Percentiles rank a stretch among this genome's conserved stretches.
These are phyloP conservation scores for Smittia sp. DNA, from an alignment of 2,888 invertebrate genomes.

Conservation along the genomic window DNA sequence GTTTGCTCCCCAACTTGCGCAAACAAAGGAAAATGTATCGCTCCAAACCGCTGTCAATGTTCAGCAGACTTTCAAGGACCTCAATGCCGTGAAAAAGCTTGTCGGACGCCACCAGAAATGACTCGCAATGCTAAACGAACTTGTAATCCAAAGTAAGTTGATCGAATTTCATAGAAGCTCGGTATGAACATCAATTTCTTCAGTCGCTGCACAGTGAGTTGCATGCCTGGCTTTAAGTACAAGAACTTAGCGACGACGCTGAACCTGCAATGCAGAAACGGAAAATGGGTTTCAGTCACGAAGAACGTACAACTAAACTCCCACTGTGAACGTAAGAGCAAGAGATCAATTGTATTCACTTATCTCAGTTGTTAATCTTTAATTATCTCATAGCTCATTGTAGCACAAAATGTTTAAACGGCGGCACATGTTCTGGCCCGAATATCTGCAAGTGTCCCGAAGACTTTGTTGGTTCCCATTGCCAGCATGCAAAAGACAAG, in stretches of 20 bases:
- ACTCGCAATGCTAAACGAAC: conserved; percentile 59
- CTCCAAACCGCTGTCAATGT: conserved; percentile 73
- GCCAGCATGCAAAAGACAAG: conserved; percentile 64
- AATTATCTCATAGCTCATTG: conserved; percentile 73
- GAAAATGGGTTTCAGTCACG: conserved; percentile 67
- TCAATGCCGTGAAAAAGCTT: conserved; percentile 71
- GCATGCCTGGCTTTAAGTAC: conserved; percentile 63
- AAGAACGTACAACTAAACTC: conserved; percentile 64
- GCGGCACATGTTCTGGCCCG: conserved; percentile 73
- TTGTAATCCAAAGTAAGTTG: conserved; percentile 64
- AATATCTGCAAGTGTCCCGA: conserved; percentile 73
- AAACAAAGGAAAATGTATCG: conserved; percentile 77
- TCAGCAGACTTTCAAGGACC: conserved; percentile 68
- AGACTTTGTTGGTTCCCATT: conserved; percentile 68
- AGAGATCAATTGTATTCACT: too few relatives aligned
- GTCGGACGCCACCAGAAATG: conserved; percentile 59
- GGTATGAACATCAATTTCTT: too few relatives aligned
- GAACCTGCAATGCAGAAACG: conserved; percentile 67
- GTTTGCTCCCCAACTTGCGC: conserved; percentile 71
- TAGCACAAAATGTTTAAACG: conserved; percentile 71
- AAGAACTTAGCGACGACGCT: conserved; percentile 68
- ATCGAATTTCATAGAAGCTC: neutral
- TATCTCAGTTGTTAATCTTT: too few relatives aligned
- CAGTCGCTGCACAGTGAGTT: conserved; percentile 67
- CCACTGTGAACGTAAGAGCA: conserved; percentile 61